Percentiles rank a stretch among this genome's conserved stretches.
phyloP scores from a whole-genome alignment of 2,888 invertebrate genomes.

The Epiperipatus broadwayi region DNA sequence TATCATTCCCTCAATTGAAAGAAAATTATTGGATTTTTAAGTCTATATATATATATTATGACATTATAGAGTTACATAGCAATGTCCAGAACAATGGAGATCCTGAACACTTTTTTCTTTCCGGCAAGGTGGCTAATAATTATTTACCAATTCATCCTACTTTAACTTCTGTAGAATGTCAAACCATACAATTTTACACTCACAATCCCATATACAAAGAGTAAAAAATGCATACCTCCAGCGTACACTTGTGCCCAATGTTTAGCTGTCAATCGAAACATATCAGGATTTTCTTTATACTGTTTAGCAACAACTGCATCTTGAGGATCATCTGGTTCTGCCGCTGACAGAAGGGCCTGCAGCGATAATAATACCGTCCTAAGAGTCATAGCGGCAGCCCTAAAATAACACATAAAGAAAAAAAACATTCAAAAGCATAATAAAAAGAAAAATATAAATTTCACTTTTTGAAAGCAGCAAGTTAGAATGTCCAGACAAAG shows the following conservation, averaged over 20 bases:
- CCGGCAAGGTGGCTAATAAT: too few species aligned
- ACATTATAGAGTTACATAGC: too few species aligned
- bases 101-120: too few species aligned
- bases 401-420: constrained; percentile 18
- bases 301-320: constrained; percentile 35
- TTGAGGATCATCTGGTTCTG: constrained; percentile 36
- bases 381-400: constrained; percentile 37
- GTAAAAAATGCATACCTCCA: constrained; percentile 13
- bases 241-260: constrained; percentile 35
- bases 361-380: constrained; percentile 35
- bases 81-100: too few species aligned
- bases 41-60: too few species aligned
- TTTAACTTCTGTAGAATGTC: too few species aligned
- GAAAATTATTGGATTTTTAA: too few species aligned
- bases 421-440: constrained; percentile 6
- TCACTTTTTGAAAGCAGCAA: constrained; percentile 31
- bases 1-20: too few species aligned
- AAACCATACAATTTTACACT: too few species aligned
- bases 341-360: constrained; percentile 34
- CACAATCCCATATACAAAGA: too few species aligned
- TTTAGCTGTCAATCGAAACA: constrained; percentile 32
- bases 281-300: constrained; percentile 28
- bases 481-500: constrained; percentile 37
- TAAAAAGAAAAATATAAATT: not conserved
- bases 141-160: too few species aligned